Evolutionary conservation across 2,797 vertebrate genomes (phyloP), one percentile per base, ranked within the genome.

Genomic region (Alca torda): DNA sequence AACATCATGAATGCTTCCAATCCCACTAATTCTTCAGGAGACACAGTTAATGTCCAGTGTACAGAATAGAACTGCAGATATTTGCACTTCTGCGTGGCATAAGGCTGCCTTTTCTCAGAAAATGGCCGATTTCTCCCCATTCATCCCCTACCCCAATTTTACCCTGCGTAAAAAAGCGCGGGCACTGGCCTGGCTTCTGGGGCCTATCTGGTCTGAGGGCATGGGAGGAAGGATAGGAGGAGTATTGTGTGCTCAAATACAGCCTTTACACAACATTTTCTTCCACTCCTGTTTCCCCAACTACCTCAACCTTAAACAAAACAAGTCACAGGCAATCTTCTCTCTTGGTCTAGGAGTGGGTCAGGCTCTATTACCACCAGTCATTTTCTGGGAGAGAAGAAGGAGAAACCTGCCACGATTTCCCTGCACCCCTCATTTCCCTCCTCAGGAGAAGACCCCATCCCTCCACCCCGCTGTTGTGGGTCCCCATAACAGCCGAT

Each of bases 381-480:
- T 19, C 6, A 15, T 54, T 64, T 75, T 33, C 43, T 16, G 1
- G 19, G 46, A 10, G 68, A 74, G 33, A 30, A 37, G 10, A 30
- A 78, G 18, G 6, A 54, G n/a, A 91, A 87, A 31, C 11, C 30
- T 10, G 5, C 10, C 43, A 23, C 0, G 0, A 17, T 78, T 84
- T 68, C 41, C 77, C 72, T 3, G 18, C 2, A 54, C 8, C 75
- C 41, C 18, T 16, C 37, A 46, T 67, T 67, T 43, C 37, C 61
- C 46, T 13, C 25, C 8, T 19, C 3, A 0, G 16, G 20, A 80
- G 37, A 46, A 72, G 46, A 35, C n/a, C 16, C 65, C 90, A 15
- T 4, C 11, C 2, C 53, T 67, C 53, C 37, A 1, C 5, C 11
- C 12, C 3, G 0, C 16, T 4, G 6, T 23, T 75, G 46, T 0